Percentiles rank a stretch among this genome's conserved stretches.
Evolutionary conservation across 2,113 vertebrate species (phyloP).

Genomic region (Semnopithecus entellus): DNA sequence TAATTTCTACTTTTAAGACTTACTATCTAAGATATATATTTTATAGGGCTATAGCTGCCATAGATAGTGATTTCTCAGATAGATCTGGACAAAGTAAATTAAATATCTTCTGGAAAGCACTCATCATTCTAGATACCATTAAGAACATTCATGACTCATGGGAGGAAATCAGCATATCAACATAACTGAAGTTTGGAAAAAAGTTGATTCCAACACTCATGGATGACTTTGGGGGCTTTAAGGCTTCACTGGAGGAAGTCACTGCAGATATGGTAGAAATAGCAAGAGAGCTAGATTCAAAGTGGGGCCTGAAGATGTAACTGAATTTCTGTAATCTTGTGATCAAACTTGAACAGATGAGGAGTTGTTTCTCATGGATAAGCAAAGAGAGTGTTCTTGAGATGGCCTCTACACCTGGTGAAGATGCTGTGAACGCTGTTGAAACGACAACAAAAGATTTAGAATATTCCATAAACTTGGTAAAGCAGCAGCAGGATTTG

Average conservation of each 20-base stretch:
- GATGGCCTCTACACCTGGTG: background rate
- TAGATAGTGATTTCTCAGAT: too few species aligned
- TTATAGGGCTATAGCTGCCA: too few species aligned
- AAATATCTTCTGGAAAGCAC: too few species aligned
- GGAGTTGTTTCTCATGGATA: background rate
- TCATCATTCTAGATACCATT: background rate
- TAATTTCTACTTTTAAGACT: too few species aligned
- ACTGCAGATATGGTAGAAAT: background rate
- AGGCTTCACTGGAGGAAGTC: background rate
- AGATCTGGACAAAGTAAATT: too few species aligned
- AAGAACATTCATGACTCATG: background rate
- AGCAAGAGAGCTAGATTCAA: background rate
- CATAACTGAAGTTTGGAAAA: background rate
- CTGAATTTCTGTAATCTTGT: background rate
- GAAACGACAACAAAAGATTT: too few species aligned
- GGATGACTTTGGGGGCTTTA: background rate
- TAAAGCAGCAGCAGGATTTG: too few species aligned
- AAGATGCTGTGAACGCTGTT: too few species aligned
- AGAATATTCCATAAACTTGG: background rate
- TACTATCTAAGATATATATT: too few species aligned
- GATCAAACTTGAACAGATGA: background rate
- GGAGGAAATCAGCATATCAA: background rate
- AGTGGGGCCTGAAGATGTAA: background rate
- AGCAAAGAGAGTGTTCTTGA: background rate
- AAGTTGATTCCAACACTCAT: background rate